Evolutionary conservation across 2,113 vertebrate genomes (phyloP), one percentile per base, ranked within the genome.

Genomic region (Hemichromis elongatus): DNA sequence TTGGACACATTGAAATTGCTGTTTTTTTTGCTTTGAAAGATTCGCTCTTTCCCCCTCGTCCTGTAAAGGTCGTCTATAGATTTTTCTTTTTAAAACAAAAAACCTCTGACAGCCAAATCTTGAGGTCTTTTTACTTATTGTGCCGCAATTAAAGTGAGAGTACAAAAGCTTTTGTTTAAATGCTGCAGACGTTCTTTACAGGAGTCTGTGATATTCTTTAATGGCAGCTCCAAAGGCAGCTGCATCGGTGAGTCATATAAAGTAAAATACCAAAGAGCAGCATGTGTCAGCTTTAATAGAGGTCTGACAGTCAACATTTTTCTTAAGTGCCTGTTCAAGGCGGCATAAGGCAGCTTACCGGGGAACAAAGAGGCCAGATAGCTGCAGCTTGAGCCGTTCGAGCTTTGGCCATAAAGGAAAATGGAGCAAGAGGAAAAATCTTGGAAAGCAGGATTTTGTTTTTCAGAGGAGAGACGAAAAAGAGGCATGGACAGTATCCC

Each of bases 241-340:
- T 50, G 81, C 77, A 42, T 6, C 21, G 28, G n/a, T 89, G 88
- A 91, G 45, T 91, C 90, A 88, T 33, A 11, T 18, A 6, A 79
- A 88, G 88, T 57, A 28, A 90, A 88, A 92, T 82, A 84, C 83
- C 88, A 90, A 59, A 88, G 88, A 88, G 88, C 90, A 90, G 90
- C 86, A 59, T 86, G 90, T 85, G 90, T 92, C 86, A 63, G 86
- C 90, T 68, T 42, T 88, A 92, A 92, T 80, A 47, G 83, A 87
- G 77, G 5, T 85, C 85, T 68, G 83, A 86, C 83, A 33, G 83
- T 57, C 90, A 85, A 75, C 88, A 37, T 47, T 79, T 40, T 40
- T 75, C 83, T 73, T 78, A 80, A 91, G 90, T 84, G 88, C 68
- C 42, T 77, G 81, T 86, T 84, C 26, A 40, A 66, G 85, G 82